Conservation (phyloP, 2,113 vertebrate genomes). For the Leucopsar rothschildi region DNA sequence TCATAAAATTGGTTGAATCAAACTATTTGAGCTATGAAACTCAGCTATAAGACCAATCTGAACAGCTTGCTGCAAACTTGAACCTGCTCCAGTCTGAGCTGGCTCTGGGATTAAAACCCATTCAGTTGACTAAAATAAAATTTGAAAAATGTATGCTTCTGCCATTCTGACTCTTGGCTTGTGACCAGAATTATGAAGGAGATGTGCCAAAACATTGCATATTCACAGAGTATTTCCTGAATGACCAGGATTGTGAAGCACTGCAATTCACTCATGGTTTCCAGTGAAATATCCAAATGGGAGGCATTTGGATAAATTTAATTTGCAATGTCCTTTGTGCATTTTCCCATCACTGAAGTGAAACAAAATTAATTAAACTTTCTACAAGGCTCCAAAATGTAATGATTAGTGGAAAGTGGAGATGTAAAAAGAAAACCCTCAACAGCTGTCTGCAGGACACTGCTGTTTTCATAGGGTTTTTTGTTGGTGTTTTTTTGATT, state of each 20-base stretch:
- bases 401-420: neutral
- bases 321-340: neutral
- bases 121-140: conserved; percentile 10
- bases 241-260: neutral
- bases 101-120: neutral
- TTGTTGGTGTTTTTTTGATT: neutral
- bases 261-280: conserved; percentile 21
- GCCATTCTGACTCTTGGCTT: neutral
- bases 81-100: neutral
- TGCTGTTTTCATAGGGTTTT: neutral
- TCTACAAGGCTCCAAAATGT: neutral
- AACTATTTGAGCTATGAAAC: neutral
- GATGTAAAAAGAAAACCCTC: neutral
- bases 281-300: neutral
- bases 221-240: conserved; percentile 21
- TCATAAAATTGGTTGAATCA: neutral
- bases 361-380: conserved; percentile 19
- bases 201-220: conserved; percentile 8
- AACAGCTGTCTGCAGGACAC: neutral
- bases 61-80: neutral
- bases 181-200: neutral
- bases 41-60: neutral
- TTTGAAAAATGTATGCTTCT: conserved; percentile 16
- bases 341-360: neutral
- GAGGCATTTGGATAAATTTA: neutral